phyloP scores from a whole-genome alignment of 1,140 invertebrate genomes.

The Bombus pyrosoma region DNA sequence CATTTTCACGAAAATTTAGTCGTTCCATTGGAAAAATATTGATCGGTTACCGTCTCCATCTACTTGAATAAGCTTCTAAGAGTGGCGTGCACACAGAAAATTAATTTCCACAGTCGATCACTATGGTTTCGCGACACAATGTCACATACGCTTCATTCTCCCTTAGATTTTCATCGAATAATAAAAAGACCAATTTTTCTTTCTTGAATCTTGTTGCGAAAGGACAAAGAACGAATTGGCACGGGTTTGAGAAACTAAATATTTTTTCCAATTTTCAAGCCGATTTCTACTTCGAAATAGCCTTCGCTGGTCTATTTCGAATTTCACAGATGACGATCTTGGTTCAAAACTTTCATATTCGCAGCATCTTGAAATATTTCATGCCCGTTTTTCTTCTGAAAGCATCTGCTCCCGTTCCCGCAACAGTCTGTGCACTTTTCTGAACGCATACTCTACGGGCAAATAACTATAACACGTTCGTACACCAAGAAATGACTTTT shows the following conservation, averaged over 20 bases:
- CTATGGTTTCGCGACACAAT: too few species aligned
- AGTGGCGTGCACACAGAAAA: too few species aligned
- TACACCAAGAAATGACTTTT: not conserved
- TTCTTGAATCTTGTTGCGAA: not conserved
- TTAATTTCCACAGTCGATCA: too few species aligned
- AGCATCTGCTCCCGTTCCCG: not conserved
- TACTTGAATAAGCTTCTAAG: too few species aligned
- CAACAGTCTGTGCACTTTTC: not conserved
- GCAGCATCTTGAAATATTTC: not conserved
- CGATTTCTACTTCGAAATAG: not conserved
- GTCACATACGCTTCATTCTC: too few species aligned
- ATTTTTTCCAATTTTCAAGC: not conserved
- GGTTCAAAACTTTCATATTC: not conserved
- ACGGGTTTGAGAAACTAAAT: not conserved
- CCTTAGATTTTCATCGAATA: too few species aligned
- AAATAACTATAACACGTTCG: not conserved
- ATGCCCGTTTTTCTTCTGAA: not conserved
- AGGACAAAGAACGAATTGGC: too few species aligned
- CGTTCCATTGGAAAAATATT: too few species aligned
- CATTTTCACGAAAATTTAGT: too few species aligned
- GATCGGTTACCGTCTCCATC: too few species aligned
- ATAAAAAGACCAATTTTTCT: too few species aligned
- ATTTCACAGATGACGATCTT: not conserved
- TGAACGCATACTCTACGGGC: not conserved
- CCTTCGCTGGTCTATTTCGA: not conserved